These are phyloP conservation scores for Petromus typicus DNA, from an alignment of 2,113 vertebrate species.

Conservation along the genomic window DNA sequence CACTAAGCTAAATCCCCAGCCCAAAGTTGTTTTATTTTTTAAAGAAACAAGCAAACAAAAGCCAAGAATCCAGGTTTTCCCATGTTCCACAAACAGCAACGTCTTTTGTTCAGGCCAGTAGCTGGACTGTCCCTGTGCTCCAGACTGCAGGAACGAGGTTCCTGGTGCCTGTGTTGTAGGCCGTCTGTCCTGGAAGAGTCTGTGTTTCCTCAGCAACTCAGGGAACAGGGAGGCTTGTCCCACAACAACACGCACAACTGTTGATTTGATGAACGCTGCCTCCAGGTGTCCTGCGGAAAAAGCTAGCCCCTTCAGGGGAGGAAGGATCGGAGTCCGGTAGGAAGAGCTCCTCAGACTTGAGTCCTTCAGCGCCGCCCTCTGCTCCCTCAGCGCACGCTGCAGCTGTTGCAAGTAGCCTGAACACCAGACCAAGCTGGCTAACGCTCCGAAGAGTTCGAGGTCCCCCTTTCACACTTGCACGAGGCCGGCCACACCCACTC, in stretches of 20 bases:
- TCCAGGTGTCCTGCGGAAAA: not conserved
- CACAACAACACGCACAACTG: not conserved
- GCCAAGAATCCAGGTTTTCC: not conserved
- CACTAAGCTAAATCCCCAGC: too few species aligned
- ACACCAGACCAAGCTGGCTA: not conserved
- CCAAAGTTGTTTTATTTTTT: not conserved
- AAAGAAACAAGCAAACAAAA: not conserved
- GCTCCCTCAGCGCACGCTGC: not conserved
- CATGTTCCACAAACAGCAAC: not conserved
- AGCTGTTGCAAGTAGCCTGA: not conserved
- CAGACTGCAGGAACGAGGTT: not conserved
- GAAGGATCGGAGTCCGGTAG: not conserved
- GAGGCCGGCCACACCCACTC: not conserved
- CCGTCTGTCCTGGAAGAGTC: not conserved
- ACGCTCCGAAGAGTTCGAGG: not conserved
- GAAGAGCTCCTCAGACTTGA: not conserved
- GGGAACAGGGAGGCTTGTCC: not conserved
- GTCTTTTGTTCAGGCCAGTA: not conserved
- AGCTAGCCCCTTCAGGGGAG: too few species aligned
- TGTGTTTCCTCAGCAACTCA: not conserved
- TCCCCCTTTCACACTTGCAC: not conserved
- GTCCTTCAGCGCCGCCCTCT: not conserved
- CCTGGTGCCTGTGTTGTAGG: rapidly evolving
- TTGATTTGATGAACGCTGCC: not conserved
- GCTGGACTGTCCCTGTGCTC: not conserved